Percentiles rank a stretch among this genome's conserved stretches.
These are phyloP conservation scores for Cettia cetti DNA, from an alignment of 2,113 vertebrate species.

Conservation along the genomic window DNA sequence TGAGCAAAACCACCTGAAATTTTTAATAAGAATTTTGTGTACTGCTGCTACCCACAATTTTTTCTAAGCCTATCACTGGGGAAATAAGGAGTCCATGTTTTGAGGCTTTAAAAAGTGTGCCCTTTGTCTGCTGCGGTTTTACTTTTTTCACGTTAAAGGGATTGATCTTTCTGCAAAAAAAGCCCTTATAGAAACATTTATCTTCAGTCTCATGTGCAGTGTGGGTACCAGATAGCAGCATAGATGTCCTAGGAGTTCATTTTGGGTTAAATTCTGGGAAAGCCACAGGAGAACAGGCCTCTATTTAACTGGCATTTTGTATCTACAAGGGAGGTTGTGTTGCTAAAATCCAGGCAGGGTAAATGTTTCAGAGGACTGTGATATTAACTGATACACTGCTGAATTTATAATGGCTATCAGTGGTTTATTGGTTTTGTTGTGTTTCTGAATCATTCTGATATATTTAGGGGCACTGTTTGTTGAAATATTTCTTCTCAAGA, in stretches of 20 bases:
- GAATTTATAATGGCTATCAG: background rate
- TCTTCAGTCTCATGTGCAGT: background rate
- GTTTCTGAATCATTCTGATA: background rate
- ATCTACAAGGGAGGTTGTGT: background rate
- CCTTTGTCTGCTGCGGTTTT: background rate
- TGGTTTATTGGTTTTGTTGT: background rate
- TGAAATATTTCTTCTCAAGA: background rate
- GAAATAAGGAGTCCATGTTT: background rate
- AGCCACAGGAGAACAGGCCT: background rate
- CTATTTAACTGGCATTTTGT: background rate
- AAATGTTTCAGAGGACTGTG: background rate
- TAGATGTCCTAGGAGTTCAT: background rate
- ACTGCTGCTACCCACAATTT: background rate
- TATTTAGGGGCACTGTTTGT: background rate
- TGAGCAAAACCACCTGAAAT: background rate
- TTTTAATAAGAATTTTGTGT: background rate
- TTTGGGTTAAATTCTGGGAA: slow-evolving; percentile 5
- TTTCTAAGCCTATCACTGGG: background rate
- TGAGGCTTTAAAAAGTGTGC: background rate
- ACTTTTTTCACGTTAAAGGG: background rate
- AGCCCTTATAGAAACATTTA: background rate
- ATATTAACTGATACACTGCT: background rate
- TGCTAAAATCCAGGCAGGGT: background rate
- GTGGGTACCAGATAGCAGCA: background rate
- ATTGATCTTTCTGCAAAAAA: background rate